Conservation (phyloP, 2,797 vertebrate species). For the Merluccius polli region DNA sequence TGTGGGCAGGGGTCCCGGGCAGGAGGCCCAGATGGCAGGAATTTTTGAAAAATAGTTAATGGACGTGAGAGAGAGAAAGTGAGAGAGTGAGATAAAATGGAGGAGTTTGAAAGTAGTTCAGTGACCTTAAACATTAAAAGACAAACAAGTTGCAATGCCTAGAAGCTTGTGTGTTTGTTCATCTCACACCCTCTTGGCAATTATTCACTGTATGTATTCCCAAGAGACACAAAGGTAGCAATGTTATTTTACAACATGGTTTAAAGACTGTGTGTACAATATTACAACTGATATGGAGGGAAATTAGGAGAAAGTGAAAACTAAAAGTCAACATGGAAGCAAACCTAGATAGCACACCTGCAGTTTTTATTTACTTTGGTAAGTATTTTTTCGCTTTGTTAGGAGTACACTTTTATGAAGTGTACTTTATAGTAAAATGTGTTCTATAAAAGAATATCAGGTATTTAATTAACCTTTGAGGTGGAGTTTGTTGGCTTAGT, state of each 20-base stretch:
- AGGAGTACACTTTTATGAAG: no score
- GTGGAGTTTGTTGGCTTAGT: conserved; percentile 11
- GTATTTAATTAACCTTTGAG: not conserved
- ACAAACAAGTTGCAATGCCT: conserved; percentile 7
- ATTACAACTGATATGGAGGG: not conserved
- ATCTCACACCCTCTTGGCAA: conserved; percentile 26
- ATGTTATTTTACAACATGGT: not conserved
- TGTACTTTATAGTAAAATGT: not conserved
- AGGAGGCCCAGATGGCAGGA: not conserved
- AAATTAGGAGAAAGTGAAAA: not conserved
- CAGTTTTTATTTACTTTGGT: not conserved
- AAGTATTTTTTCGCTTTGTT: no score
- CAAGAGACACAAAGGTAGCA: not conserved
- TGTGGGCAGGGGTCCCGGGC: not conserved
- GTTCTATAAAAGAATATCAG: not conserved
- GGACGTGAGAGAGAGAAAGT: not conserved
- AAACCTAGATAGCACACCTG: not conserved
- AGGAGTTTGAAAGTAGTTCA: not conserved
- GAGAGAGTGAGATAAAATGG: conserved; percentile 8
- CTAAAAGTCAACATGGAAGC: not conserved
- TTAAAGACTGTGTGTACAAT: not conserved
- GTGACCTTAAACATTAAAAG: not conserved
- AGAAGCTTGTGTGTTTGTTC: conserved; percentile 6
- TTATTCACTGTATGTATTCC: not conserved
- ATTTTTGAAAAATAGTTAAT: not conserved